A percentile compares a stretch with the other conserved stretches of the same genome.
Conservation (phyloP, 2,888 invertebrate species). For the Magallana nippona region DNA sequence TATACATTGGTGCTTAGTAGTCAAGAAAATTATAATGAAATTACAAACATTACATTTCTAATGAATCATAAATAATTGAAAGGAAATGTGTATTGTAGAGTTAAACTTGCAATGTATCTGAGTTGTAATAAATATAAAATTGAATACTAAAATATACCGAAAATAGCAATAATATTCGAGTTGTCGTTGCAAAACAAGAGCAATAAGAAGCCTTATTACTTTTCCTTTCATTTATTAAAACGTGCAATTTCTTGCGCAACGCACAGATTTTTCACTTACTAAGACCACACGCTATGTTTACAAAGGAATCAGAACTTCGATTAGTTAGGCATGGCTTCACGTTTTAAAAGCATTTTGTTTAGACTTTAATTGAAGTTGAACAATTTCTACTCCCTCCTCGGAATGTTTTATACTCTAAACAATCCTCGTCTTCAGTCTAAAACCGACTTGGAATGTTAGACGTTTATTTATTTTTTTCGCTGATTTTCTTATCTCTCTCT, state of each 20-base stretch:
- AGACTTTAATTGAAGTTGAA: background rate
- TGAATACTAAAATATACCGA: background rate
- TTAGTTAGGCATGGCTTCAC: background rate
- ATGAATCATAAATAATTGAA: background rate
- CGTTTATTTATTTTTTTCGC: background rate
- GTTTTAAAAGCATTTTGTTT: conserved; percentile 15
- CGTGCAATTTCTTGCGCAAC: conserved; percentile 20
- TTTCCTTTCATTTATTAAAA: background rate
- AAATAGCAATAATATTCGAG: background rate
- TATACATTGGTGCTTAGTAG: too few species aligned
- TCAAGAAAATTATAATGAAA: too few species aligned
- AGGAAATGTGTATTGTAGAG: background rate
- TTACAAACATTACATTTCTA: background rate
- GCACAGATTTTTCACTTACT: background rate
- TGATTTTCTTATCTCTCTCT: background rate
- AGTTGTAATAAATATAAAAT: background rate
- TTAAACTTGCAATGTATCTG: background rate
- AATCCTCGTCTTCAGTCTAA: background rate
- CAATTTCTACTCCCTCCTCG: background rate
- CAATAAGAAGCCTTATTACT: background rate
- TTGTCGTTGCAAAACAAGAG: background rate
- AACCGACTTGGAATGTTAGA: background rate
- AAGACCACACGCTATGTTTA: conserved; percentile 29
- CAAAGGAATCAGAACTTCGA: background rate
- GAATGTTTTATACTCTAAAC: background rate